Conservation (phyloP, 1,140 invertebrate genomes). For the Planococcus citri region DNA sequence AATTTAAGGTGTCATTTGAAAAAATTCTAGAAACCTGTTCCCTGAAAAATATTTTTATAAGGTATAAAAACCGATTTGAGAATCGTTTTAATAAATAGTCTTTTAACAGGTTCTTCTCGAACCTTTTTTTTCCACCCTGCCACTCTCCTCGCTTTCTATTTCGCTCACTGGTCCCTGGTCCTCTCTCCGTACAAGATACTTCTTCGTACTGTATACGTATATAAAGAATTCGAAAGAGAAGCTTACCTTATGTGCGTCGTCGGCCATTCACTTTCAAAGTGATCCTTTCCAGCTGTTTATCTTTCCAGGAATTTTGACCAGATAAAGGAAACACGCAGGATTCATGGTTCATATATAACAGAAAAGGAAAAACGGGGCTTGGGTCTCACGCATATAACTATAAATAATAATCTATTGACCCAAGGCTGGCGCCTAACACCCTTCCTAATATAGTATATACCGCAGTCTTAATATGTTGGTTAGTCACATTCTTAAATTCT, state of each 20-base stretch:
- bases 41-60: neutral
- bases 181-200: too few species aligned
- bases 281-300: constrained; percentile 6
- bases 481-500: constrained; percentile 7
- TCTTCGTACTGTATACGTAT: too few species aligned
- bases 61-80: neutral
- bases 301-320: constrained; percentile 1
- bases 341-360: constrained; percentile 1
- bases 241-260: too few species aligned
- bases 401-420: constrained; percentile 8
- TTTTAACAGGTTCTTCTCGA: neutral
- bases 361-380: neutral
- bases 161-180: too few species aligned
- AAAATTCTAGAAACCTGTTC: neutral
- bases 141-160: neutral
- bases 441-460: too few species aligned
- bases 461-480: neutral
- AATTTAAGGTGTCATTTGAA: neutral
- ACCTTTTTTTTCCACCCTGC: neutral
- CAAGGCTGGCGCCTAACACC: constrained; percentile 4
- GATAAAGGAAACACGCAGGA: constrained; percentile 1
- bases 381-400: neutral
- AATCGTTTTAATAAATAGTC: constrained; percentile 4
- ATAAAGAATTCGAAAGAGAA: neutral
- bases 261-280: constrained; percentile 1